Base-by-base conservation (phyloP, 2,888 invertebrate species). In the Eumerus sabulonum region DNA sequence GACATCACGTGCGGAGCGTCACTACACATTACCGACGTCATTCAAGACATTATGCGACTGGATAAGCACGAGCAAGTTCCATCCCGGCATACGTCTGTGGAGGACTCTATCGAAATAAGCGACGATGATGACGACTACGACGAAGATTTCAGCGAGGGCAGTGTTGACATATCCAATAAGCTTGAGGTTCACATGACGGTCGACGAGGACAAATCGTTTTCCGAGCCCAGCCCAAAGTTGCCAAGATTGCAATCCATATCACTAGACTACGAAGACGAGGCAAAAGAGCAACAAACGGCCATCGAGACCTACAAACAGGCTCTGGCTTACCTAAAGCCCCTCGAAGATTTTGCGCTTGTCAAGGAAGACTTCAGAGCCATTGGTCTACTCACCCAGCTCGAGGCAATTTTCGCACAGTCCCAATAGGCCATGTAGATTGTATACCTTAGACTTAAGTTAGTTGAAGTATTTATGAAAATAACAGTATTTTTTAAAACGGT, bases 291-390 rank as follows among this genome's bases (percentile, higher is more conserved):
- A 7, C 66, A 59, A 9, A 48, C 51, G 17, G 42, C 42, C 12
- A 76, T 88, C 3, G 84, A 83, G 4, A 84, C 85, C 40, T 87
- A 87, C 56, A 83, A 83, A 1, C 86, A 88, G 35, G 87, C 87
- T 0, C 59, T 87, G 44, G 86, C 86, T 40, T 86, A 87, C 45
- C 73, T 87, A 1, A 88, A 86, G 48, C 87, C 87, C 0, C 54
- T 87, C 36, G 87, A 88, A 56, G 87, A 87, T 14, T 87, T 87
- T 82, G 87, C 86, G 11, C 83, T 87, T 11, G 85, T 85, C 66
- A 86, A 86, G 62, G 88, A 87, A 40, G 87, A 87, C 51, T 87
- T 88, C 59, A 84, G 87, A 18, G 87, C 88, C 14, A 87, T 87
- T 66, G 87, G 87, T 0, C 66, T 87, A 42, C 83, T 87, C 13